Base-by-base conservation (phyloP, 2,888 invertebrate species). In the Parapristionchus giblindavisi region DNA sequence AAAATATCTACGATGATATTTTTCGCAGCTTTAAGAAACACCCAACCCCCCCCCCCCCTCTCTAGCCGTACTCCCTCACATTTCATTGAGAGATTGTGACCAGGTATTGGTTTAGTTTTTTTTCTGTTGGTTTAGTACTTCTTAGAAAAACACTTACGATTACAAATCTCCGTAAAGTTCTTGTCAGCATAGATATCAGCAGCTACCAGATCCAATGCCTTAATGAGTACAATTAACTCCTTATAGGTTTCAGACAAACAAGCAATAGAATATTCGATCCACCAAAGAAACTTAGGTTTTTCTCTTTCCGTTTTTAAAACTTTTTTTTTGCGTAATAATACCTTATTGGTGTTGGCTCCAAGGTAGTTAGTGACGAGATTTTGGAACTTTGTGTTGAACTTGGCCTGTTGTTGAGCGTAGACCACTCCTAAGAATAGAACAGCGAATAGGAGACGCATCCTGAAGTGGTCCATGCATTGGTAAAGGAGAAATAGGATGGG, bases 321-420 rank as follows among this genome's bases (percentile, higher is more conserved):
- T 54, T 6, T 24, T 54, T 24, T n/a, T 54, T 27, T 40, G 36
- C 17, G 5, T 29, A 14, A 14, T 48, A 24, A 2, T 3, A 66
- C 66, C 68, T 68, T 68, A 34, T 17, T 17, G 8, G 68, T 68
- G 36, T 68, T 68, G 24, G 68, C 11, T n/a, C 11, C 52, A n/a
- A 68, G 34, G 36, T 68, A 68, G 36, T 24, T 14, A 0, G 68
- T 36, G 52, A 68, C 51, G 68, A 52, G n/a, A 1, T 14, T 29
- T 34, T 68, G 21, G 52, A 68, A 68, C 6, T 17, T 1, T 2
- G 34, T 21, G n/a, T 52, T n/a, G 68, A 68, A 52, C 3, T 0
- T 17, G 14, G 43, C 52, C 34, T 21, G 2, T 11, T n/a, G 8
- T 40, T 21, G 52, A n/a, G 52, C 51, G 27, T 51, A 8, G 6